phyloP scores from a whole-genome alignment of 2,113 vertebrate species.

The Smithornis capensis region DNA sequence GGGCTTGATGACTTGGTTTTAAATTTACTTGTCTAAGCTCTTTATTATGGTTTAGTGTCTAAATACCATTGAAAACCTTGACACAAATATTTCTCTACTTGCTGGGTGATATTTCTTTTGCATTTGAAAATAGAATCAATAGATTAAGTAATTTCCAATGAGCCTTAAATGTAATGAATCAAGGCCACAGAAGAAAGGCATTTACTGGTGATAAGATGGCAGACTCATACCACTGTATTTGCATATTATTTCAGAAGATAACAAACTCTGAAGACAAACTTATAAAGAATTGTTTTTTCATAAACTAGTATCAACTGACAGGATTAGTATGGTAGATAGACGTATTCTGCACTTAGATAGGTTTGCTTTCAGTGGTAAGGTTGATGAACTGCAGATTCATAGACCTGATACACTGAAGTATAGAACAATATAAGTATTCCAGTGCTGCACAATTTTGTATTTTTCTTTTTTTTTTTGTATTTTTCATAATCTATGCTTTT shows the following conservation, averaged over 20 bases:
- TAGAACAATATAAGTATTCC: not conserved
- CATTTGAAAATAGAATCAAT: not conserved
- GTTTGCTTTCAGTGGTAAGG: not conserved
- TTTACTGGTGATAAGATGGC: not conserved
- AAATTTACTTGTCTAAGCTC: not conserved
- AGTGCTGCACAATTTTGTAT: not conserved
- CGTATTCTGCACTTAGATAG: not conserved
- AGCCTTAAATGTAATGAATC: not conserved
- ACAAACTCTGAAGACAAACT: not conserved
- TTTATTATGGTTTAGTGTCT: not conserved
- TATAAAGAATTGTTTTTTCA: not conserved
- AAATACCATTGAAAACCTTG: not conserved
- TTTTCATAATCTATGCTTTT: constrained; percentile 3
- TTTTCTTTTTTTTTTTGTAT: constrained; percentile 8
- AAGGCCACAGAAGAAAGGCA: not conserved
- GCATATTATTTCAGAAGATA: not conserved
- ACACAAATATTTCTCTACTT: not conserved
- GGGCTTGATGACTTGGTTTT: not conserved
- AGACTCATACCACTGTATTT: not conserved
- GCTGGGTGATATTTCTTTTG: not conserved
- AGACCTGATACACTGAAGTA: not conserved
- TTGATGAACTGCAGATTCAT: not conserved
- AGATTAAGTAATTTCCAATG: not conserved
- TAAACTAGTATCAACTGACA: not conserved
- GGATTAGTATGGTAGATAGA: not conserved